These are phyloP conservation scores for Pangasius krempfi DNA, from an alignment of 2,797 vertebrate genomes.

Conservation along the genomic window DNA sequence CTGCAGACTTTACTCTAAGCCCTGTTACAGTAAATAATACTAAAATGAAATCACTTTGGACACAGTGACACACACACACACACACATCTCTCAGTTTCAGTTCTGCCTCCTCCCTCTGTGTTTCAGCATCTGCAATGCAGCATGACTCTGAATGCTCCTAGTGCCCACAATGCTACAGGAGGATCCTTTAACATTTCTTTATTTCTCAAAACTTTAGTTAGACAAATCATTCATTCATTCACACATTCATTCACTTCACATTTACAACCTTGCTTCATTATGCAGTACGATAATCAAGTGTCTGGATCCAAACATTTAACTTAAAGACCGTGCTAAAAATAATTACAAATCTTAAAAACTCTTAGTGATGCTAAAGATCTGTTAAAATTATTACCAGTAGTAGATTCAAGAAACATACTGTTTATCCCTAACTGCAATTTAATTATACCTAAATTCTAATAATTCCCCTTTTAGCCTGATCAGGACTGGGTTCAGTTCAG, in stretches of 20 bases:
- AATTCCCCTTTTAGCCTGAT: not conserved
- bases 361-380: not conserved
- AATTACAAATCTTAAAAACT: not conserved
- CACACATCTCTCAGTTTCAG: not conserved
- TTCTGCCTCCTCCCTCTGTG: constrained; percentile 36
- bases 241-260: not conserved
- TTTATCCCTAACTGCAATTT: not conserved
- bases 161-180: constrained; percentile 14
- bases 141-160: constrained; percentile 34
- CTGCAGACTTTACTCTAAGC: not conserved
- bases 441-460: not conserved
- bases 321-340: not conserved
- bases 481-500: not conserved
- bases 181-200: not conserved
- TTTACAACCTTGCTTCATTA: not conserved
- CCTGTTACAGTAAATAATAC: not conserved
- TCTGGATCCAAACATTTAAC: not conserved
- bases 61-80: not conserved
- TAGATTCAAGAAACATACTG: not conserved
- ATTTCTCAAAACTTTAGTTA: not conserved
- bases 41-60: constrained; percentile 12
- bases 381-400: not conserved
- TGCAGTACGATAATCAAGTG: not conserved
- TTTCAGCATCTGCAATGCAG: constrained; percentile 59
- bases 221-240: not conserved